phyloP scores from a whole-genome alignment of 2,888 invertebrate genomes.

The Diarsia brunnea region DNA sequence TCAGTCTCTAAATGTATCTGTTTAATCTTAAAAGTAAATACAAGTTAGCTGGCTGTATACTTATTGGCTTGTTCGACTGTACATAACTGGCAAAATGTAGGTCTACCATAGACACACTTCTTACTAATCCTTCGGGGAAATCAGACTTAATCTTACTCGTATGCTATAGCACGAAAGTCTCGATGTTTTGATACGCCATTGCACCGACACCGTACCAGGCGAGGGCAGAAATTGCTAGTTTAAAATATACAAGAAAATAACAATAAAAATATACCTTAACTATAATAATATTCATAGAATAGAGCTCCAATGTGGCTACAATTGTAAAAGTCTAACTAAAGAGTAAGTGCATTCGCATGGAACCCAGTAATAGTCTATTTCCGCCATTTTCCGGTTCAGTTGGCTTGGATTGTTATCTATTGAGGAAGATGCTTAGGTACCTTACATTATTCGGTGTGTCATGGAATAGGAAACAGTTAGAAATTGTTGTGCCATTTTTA shows the following conservation, averaged over 20 bases:
- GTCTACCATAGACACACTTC: not conserved
- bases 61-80: no score
- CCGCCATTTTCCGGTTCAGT: conserved; percentile 58
- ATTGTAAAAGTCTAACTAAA: conserved; percentile 26
- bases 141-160: no score
- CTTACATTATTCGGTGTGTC: conserved; percentile 11
- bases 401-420: conserved; percentile 38
- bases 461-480: conserved; percentile 10
- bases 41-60: no score
- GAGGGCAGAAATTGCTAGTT: not conserved
- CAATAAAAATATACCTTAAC: not conserved
- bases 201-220: not conserved
- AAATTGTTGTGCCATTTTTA: not conserved
- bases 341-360: conserved; percentile 48
- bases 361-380: conserved; percentile 54
- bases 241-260: conserved; percentile 8
- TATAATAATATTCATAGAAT: conserved; percentile 33
- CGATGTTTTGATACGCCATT: not conserved
- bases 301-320: conserved; percentile 4
- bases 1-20: no score
- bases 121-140: no score
- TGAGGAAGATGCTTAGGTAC: conserved; percentile 18
- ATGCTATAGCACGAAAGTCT: not conserved
- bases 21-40: no score
- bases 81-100: no score